These are phyloP conservation scores for Periophthalmus magnuspinnatus DNA, from an alignment of 2,797 vertebrate species.

Conservation along the genomic window DNA sequence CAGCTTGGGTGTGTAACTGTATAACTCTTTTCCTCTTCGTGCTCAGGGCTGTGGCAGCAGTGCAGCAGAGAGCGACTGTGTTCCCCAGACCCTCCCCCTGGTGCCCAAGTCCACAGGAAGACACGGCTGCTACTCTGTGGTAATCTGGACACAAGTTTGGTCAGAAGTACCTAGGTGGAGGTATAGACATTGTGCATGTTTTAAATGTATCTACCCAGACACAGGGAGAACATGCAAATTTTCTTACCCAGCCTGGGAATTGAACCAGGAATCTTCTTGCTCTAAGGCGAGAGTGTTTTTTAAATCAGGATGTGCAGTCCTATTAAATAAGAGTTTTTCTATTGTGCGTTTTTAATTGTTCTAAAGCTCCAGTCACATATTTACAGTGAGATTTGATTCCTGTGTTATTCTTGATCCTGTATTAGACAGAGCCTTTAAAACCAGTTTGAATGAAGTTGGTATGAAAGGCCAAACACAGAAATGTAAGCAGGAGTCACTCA, in stretches of 20 bases:
- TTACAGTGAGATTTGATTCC: no score
- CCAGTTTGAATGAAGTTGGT: no score
- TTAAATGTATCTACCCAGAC: neutral
- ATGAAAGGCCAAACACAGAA: no score
- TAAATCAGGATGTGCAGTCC: neutral
- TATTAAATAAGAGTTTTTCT: no score
- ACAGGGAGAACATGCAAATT: neutral
- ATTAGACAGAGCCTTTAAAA: no score
- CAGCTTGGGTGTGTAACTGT: no score
- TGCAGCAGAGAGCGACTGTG: conserved; percentile 53
- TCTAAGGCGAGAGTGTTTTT: no score
- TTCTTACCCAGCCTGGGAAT: neutral
- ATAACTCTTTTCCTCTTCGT: neutral
- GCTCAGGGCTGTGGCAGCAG: conserved; percentile 68
- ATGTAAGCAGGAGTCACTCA: no score
- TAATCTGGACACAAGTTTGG: conserved; percentile 23
- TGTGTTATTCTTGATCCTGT: no score
- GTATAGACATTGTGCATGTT: neutral
- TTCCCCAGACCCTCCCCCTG: conserved; percentile 27
- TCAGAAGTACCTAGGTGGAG: neutral
- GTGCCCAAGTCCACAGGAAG: conserved; percentile 48
- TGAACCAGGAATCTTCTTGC: neutral
- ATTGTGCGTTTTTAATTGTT: no score
- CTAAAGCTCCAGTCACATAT: no score
- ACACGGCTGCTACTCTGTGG: conserved; percentile 55